Evolutionary conservation across 2,797 vertebrate species (phyloP).

Genomic region (Heliangelus exortis): DNA sequence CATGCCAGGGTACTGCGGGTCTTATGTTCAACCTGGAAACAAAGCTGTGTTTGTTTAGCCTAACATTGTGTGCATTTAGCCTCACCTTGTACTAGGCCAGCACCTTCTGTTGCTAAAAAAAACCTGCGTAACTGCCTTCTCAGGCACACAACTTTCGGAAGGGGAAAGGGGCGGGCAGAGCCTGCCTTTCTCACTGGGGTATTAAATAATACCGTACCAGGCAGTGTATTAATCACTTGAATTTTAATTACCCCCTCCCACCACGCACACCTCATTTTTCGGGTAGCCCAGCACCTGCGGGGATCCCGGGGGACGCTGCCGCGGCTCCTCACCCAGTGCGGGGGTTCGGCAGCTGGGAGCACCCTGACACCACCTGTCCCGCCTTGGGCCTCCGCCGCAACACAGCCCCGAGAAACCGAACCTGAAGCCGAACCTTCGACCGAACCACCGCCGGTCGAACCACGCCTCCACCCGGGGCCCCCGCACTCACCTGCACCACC

Average conservation of each 20-base stretch:
- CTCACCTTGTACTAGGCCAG: not conserved
- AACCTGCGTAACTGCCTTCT: not conserved
- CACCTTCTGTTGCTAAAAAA: not conserved
- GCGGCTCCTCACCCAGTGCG: too few relatives aligned
- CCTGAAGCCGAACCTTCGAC: too few relatives aligned
- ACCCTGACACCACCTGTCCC: too few relatives aligned
- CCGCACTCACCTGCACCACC: conserved; percentile 89
- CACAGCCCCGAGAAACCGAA: not conserved
- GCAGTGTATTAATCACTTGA: not conserved
- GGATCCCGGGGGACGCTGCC: too few relatives aligned
- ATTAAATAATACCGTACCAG: fast-evolving
- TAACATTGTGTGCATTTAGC: not conserved
- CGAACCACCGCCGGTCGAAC: not conserved
- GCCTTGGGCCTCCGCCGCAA: not conserved
- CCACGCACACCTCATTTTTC: not conserved
- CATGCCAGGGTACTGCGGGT: not conserved
- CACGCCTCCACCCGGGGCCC: not conserved
- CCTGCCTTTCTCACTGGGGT: not conserved
- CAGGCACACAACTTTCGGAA: not conserved
- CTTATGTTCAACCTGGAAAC: not conserved
- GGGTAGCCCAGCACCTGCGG: too few relatives aligned
- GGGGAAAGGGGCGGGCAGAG: not conserved
- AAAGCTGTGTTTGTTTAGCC: not conserved
- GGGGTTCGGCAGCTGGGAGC: too few relatives aligned
- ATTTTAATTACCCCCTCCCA: not conserved